Evolutionary conservation across 2,888 invertebrate species (phyloP), one percentile per base, ranked within the genome.

Genomic region (Aradus depressus): DNA sequence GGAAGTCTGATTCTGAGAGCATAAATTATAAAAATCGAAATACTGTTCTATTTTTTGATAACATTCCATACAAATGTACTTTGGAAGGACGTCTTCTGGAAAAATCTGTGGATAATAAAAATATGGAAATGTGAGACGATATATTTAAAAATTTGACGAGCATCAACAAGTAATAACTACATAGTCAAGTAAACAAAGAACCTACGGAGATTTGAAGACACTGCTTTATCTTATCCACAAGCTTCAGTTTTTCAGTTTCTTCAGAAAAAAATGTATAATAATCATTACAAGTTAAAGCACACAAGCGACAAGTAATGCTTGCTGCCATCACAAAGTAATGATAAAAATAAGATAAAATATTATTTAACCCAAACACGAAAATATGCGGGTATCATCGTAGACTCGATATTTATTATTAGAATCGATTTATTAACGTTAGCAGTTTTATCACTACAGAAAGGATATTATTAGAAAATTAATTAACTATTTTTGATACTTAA

Each of bases 141-240:
- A n/a, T 22, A 21, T 16, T 6, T 19, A 12, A 2, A 23, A 35
- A n/a, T 39, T 39, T 21, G 21, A 39, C 3, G n/a, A 42, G 6
- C 22, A n/a, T n/a, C n/a, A n/a, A n/a, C n/a, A n/a, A n/a, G n/a
- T n/a, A n/a, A n/a, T n/a, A n/a, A n/a, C n/a, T n/a, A n/a, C n/a
- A n/a, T n/a, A n/a, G n/a, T n/a, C n/a, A n/a, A n/a, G n/a, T n/a
- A n/a, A n/a, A n/a, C n/a, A 48, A 8, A 23, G 2, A 8, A 50
- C 60, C 60, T 55, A 64, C 63, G 60, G 58, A 60, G 45, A 64
- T 64, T 56, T 65, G 63, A 52, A 65, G 58, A 55, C 64, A 65
- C 28, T 64, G 62, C 32, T 59, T 59, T 8, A 64, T 63, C 55
- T 62, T 64, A 21, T 59, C 59, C 34, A 59, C 58, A 32, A 64